phyloP scores from a whole-genome alignment of 2,888 invertebrate species.

The Chorisops tibialis region DNA sequence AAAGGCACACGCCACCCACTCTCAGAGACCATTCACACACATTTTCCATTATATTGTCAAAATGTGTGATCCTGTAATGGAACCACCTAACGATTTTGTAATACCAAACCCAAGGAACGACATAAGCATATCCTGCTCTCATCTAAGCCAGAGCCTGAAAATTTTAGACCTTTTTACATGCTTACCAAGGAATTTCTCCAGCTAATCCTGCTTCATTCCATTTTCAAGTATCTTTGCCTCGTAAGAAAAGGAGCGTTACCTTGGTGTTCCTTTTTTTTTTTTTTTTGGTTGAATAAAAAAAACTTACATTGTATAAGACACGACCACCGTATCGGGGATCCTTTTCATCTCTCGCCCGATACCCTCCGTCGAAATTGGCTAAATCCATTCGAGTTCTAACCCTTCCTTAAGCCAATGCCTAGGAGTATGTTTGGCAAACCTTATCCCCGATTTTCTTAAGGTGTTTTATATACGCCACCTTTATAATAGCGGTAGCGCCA shows the following conservation, averaged over 20 bases:
- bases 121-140: background rate
- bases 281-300: too few relatives aligned
- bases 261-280: too few relatives aligned
- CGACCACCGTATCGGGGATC: too few relatives aligned
- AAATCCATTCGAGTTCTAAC: background rate
- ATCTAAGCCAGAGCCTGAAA: background rate
- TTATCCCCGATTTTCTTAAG: background rate
- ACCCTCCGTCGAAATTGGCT: background rate
- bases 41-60: slow-evolving; percentile 20
- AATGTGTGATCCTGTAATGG: slow-evolving; percentile 22
- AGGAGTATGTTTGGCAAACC: background rate
- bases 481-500: background rate
- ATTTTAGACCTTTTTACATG: slow-evolving; percentile 10
- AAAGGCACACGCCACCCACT: too few relatives aligned
- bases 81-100: slow-evolving; percentile 16
- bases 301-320: too few relatives aligned
- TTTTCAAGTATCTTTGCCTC: background rate
- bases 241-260: too few relatives aligned
- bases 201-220: slow-evolving; percentile 19
- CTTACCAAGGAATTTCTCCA: slow-evolving; percentile 16
- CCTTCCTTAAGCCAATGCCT: slow-evolving; percentile 2
- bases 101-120: background rate
- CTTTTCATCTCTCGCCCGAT: too few relatives aligned
- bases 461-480: background rate
- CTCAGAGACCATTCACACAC: background rate